phyloP scores from a whole-genome alignment of 2,797 vertebrate species.

The Huso huso region DNA sequence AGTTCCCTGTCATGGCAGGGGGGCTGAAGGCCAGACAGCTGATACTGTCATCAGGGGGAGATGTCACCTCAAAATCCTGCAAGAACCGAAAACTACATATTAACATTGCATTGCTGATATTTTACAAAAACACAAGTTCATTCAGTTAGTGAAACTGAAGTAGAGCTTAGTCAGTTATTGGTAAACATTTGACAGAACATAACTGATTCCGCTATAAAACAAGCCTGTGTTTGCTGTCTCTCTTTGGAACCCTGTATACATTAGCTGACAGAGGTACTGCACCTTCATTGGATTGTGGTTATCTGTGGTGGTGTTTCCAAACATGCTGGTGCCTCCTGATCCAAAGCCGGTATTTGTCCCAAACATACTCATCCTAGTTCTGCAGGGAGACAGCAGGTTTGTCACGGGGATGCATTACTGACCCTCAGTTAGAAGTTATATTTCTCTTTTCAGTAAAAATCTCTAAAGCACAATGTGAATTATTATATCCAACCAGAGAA shows the following conservation, averaged over 20 bases:
- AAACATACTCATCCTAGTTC: conserved; percentile 79
- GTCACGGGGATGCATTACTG: no score
- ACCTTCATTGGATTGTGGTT: conserved; percentile 98
- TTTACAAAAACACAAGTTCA: background rate
- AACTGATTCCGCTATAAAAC: background rate
- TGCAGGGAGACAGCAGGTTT: no score
- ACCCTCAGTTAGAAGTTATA: no score
- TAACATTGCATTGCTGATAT: no score
- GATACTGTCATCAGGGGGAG: conserved; percentile 95
- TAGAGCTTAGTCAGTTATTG: background rate
- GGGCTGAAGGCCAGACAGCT: conserved; percentile 94
- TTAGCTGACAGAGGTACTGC: background rate
- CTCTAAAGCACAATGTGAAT: no score
- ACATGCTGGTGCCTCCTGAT: conserved; percentile 77
- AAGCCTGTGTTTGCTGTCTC: no score
- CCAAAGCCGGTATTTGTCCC: conserved; percentile 78
- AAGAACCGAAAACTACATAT: background rate
- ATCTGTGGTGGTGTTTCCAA: conserved; percentile 79
- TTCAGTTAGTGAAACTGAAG: background rate
- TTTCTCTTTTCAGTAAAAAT: no score
- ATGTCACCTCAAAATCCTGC: conserved; percentile 94
- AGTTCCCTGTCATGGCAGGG: conserved; percentile 85
- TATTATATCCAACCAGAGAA: no score
- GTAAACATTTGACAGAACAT: background rate
- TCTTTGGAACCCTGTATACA: background rate